Conservation (phyloP, 2,797 vertebrate species). For the Rhinella marina region DNA sequence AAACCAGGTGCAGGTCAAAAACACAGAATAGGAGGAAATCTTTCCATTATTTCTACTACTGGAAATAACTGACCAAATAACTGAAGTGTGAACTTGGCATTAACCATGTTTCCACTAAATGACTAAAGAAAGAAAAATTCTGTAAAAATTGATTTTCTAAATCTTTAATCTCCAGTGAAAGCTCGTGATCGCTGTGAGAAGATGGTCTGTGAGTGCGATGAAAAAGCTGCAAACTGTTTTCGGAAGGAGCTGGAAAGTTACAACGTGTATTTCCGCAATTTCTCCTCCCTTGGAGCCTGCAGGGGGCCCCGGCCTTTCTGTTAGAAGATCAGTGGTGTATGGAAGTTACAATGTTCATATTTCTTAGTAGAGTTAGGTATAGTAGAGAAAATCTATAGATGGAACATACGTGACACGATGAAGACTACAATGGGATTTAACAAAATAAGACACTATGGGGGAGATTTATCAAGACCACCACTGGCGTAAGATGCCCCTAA, state of each 20-base stretch:
- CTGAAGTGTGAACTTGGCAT: background rate
- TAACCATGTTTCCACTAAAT: background rate
- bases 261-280: slow-evolving; percentile 56
- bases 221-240: slow-evolving; percentile 64
- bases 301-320: slow-evolving; percentile 60
- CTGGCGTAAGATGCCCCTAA: too few relatives aligned
- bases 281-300: slow-evolving; percentile 55
- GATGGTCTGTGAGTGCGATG: slow-evolving; percentile 62
- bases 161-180: slow-evolving; percentile 56
- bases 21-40: too few relatives aligned
- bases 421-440: background rate
- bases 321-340: slow-evolving; percentile 13
- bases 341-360: background rate
- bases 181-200: slow-evolving; percentile 63
- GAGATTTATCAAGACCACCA: too few relatives aligned
- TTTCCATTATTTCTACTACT: too few relatives aligned
- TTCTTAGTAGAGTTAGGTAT: slow-evolving; percentile 37
- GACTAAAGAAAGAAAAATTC: background rate
- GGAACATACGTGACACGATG: background rate
- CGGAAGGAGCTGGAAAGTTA: slow-evolving; percentile 61
- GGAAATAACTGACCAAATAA: too few relatives aligned
- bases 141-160: background rate
- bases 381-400: background rate
- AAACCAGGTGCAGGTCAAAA: too few relatives aligned
- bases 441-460: background rate